phyloP scores from a whole-genome alignment of 1,140 invertebrate species.

The Heliconius eleuchia region DNA sequence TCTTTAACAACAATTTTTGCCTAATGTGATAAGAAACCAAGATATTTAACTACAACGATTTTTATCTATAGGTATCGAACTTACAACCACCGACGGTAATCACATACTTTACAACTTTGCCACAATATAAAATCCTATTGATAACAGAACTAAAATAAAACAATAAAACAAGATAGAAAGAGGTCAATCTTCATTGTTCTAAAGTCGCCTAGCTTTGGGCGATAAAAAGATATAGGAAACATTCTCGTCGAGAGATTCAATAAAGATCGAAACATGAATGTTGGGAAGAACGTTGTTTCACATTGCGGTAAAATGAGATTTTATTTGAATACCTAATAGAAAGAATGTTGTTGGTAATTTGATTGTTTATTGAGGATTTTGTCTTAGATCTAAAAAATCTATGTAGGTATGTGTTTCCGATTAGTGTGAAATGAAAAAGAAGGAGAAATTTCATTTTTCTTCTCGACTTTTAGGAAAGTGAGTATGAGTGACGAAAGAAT shows the following conservation, averaged over 20 bases:
- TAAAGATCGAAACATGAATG: slow-evolving; percentile 1
- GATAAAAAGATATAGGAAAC: slow-evolving; percentile 5
- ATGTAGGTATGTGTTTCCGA: too few species aligned
- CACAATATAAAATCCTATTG: neutral
- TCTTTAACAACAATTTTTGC: too few species aligned
- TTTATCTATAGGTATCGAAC: too few species aligned
- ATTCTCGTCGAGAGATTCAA: slow-evolving; percentile 1
- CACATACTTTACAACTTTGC: too few species aligned
- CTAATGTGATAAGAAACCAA: too few species aligned
- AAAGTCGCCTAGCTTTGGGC: neutral
- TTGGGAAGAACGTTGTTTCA: neutral
- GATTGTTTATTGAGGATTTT: neutral
- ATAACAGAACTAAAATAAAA: neutral
- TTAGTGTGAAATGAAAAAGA: too few species aligned
- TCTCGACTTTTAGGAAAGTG: too few species aligned
- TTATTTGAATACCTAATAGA: neutral
- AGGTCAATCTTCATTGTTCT: neutral
- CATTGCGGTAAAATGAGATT: neutral
- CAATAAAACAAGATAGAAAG: neutral
- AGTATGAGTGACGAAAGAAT: too few species aligned
- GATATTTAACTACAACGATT: too few species aligned
- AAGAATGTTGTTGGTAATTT: neutral
- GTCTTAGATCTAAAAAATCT: too few species aligned
- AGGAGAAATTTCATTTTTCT: too few species aligned
- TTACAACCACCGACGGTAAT: too few species aligned